Base-by-base conservation (phyloP, 1,140 invertebrate genomes). In the Drosophila aff. region DNA sequence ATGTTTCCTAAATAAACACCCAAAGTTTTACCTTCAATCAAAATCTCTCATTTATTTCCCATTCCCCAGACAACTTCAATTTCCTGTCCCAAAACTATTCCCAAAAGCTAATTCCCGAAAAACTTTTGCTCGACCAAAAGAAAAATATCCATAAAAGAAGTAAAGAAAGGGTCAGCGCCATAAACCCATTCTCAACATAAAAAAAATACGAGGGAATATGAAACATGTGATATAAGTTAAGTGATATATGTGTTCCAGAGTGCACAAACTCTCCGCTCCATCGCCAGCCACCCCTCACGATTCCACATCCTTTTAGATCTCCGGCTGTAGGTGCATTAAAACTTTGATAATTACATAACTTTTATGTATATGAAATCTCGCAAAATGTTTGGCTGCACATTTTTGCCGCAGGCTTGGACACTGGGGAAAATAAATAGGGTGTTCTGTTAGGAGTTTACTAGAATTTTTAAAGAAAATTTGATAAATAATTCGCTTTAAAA, bases 291-390 rank as follows among this genome's bases (percentile, higher is more conserved):
- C 41, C n/a, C 49, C 31, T 5, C 26, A 41, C 38, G 26, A 43
- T 36, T 28, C 50, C 47, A 50, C 43, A 53, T n/a, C 41, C 47
- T 53, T 57, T 69, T 52, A 46, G 61, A 75, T 78, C 71, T 63
- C 83, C 49, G 76, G 71, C 55, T 62, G 68, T 64, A 67, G 84
- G 58, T 84, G 85, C 84, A 87, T 87, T 89, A 87, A 84, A 87
- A 87, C 84, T 87, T 87, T 89, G 84, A 87, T 87, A 87, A 87
- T 87, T 87, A 87, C 84, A 89, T 87, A 87, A 87, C 84, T 87
- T 87, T 87, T 81, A 65, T 62, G 74, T 69, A 75, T 68, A 65
- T 68, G 79, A 79, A 83, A 81, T 81, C 62, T 87, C 76, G 63
- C 81, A 87, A 89, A 73, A 81, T 85, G 82, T 85, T 76, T 85